Percentiles rank a stretch among this genome's conserved stretches.
phyloP scores from a whole-genome alignment of 2,113 vertebrate genomes.

The Heptranchias perlo region DNA sequence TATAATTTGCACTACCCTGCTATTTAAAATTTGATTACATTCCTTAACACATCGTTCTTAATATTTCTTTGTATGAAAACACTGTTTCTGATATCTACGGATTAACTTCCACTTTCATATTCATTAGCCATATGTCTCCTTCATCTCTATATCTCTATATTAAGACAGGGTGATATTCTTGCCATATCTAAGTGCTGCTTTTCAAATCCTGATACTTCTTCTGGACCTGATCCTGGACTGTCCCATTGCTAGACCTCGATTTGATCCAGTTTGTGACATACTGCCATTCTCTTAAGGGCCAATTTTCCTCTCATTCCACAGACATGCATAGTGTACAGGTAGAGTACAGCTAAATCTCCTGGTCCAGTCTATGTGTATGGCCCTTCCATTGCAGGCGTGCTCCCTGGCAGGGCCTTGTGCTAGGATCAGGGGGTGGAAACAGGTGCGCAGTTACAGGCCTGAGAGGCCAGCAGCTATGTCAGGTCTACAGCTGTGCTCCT shows the following conservation, averaged over 20 bases:
- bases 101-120: not conserved
- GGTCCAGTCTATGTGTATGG: not conserved
- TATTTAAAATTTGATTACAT: not conserved
- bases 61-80: no score
- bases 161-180: not conserved
- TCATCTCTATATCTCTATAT: not conserved
- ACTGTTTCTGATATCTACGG: not conserved
- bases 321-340: no score
- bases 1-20: not conserved
- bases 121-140: not conserved
- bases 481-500: not conserved
- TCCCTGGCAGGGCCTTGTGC: not conserved
- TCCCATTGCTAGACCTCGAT: not conserved
- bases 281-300: not conserved
- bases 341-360: not conserved
- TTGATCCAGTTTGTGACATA: not conserved
- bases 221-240: not conserved
- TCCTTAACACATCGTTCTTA: no score
- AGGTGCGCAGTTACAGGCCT: not conserved
- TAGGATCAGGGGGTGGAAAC: not conserved
- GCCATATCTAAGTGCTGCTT: not conserved
- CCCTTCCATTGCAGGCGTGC: not conserved
- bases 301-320: not conserved
- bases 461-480: not conserved
- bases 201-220: not conserved